Evolutionary conservation across 2,888 invertebrate genomes (phyloP).

Genomic region (Leptodirus hochenwartii): DNA sequence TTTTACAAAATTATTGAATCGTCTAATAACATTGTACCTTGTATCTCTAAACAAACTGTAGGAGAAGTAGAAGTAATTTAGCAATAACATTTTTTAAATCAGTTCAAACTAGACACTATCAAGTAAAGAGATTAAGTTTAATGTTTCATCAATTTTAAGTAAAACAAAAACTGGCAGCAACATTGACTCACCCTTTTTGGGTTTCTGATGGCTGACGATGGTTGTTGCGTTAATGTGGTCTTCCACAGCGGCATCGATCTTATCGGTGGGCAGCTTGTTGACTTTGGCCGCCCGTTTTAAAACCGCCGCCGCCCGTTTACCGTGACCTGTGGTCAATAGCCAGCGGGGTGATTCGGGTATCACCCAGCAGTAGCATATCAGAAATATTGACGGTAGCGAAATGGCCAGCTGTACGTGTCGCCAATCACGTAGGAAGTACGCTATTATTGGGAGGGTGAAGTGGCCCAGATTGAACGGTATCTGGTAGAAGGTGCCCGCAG

Average conservation of each 20-base stretch:
- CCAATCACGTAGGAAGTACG: slow-evolving; percentile 37
- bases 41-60: too few species aligned
- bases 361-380: slow-evolving; percentile 44
- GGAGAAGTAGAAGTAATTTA: too few species aligned
- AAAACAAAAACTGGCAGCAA: too few species aligned
- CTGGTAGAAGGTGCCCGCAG: slow-evolving; percentile 37
- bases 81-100: too few species aligned
- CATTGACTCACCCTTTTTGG: too few species aligned
- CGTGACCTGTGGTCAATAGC: slow-evolving; percentile 48
- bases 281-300: slow-evolving; percentile 42
- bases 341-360: slow-evolving; percentile 67
- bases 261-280: slow-evolving; percentile 22
- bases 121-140: too few species aligned
- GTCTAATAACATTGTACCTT: too few species aligned
- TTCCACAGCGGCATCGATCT: slow-evolving; percentile 20
- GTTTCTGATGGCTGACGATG: too few species aligned
- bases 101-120: too few species aligned
- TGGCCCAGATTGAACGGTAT: slow-evolving; percentile 39
- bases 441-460: slow-evolving; percentile 31
- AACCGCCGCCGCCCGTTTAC: slow-evolving; percentile 39
- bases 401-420: slow-evolving; percentile 34
- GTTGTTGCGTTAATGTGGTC: too few species aligned
- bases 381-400: slow-evolving; percentile 36
- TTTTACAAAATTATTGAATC: too few species aligned
- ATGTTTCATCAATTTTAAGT: too few species aligned